phyloP scores from a whole-genome alignment of 2,113 vertebrate genomes.

The Amphiprion ocellaris region DNA sequence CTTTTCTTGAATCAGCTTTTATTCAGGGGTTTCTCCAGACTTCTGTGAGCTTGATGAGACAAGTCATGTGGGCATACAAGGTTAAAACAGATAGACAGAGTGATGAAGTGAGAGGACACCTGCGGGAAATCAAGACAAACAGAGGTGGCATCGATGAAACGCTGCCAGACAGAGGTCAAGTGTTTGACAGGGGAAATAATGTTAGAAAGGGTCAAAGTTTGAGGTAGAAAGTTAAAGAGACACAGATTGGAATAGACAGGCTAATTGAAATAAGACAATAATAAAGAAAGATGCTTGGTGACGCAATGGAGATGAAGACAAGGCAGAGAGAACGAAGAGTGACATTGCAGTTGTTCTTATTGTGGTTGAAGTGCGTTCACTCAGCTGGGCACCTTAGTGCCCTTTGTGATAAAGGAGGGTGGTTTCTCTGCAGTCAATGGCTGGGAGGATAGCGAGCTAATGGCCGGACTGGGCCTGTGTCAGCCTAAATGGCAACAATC shows the following conservation, averaged over 20 bases:
- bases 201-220: constrained; percentile 5
- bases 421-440: constrained; percentile 45
- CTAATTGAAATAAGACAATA: constrained; percentile 1
- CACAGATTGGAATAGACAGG: background rate
- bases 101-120: constrained; percentile 41
- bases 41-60: constrained; percentile 5
- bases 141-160: constrained; percentile 25
- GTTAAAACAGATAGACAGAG: constrained; percentile 17
- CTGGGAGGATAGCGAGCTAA: constrained; percentile 54
- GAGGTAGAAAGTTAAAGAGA: constrained; percentile 1
- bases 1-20: background rate
- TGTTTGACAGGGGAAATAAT: constrained; percentile 21
- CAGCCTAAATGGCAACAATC: constrained; percentile 62
- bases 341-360: constrained; percentile 22
- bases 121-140: background rate
- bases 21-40: background rate
- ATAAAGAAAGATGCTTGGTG: background rate
- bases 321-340: constrained; percentile 18
- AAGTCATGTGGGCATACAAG: constrained; percentile 8
- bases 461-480: constrained; percentile 42
- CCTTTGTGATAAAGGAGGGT: constrained; percentile 64
- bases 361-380: constrained; percentile 9
- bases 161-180: constrained; percentile 41
- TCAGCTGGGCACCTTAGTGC: constrained; percentile 17
- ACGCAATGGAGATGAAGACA: constrained; percentile 1